Evolutionary conservation across 2,797 vertebrate species (phyloP).

Genomic region (Podargus strigoides): DNA sequence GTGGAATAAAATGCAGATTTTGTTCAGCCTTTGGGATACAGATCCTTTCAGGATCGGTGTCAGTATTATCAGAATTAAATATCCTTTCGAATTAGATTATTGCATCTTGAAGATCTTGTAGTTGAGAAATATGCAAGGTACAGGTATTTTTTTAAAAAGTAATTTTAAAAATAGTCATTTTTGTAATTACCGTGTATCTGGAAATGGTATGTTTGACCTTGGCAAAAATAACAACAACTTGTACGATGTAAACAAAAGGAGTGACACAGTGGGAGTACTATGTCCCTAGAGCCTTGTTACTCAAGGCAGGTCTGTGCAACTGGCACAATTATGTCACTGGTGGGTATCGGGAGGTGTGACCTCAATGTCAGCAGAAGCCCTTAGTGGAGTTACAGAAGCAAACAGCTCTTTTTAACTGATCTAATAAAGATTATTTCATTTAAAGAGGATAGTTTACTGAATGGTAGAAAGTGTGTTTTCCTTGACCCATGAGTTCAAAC

Average conservation of each 20-base stretch:
- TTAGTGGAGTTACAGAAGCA: not conserved
- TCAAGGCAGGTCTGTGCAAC: not conserved
- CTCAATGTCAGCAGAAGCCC: not conserved
- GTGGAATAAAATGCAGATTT: conserved; percentile 24
- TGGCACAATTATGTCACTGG: not conserved
- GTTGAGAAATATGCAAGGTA: not conserved
- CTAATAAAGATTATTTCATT: not conserved
- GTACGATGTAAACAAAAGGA: not conserved
- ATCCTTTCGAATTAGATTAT: not conserved
- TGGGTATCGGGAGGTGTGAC: not conserved
- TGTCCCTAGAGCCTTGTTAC: not conserved
- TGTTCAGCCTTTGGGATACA: conserved; percentile 3
- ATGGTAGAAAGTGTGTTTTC: not conserved
- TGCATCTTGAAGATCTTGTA: not conserved
- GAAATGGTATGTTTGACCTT: not conserved
- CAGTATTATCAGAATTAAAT: not conserved
- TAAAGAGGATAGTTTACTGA: not conserved
- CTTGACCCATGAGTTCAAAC: not conserved
- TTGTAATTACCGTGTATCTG: not conserved
- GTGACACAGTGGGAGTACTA: not conserved
- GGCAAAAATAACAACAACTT: not conserved
- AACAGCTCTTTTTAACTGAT: not conserved
- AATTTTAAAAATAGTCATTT: not conserved
- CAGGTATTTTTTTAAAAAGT: not conserved
- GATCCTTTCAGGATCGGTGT: not conserved